Evolutionary conservation across 1,140 invertebrate species (phyloP).

Genomic region (Zaprionus kolodkinae): DNA sequence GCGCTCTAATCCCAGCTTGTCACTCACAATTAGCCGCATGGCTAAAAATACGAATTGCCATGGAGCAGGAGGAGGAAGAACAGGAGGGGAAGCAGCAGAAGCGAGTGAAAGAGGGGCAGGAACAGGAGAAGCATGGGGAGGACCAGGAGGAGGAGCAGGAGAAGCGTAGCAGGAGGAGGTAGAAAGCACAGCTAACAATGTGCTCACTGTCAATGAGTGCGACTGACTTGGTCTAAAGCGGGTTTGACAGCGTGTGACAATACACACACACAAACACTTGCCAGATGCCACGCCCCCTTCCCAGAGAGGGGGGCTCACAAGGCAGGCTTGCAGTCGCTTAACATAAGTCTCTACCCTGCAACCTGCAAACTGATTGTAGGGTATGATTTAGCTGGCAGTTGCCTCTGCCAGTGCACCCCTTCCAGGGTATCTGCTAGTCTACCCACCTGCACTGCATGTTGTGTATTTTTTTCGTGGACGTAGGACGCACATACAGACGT

Average conservation of each 20-base stretch:
- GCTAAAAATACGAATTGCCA: slow-evolving; percentile 69
- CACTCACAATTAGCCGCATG: slow-evolving; percentile 76
- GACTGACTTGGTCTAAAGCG: slow-evolving; percentile 63
- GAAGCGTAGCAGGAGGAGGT: too few species aligned
- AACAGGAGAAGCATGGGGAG: not conserved
- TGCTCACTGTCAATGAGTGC: slow-evolving; percentile 58
- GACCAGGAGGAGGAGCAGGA: not conserved
- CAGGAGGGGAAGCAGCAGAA: not conserved
- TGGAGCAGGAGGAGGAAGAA: not conserved
- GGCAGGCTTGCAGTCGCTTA: not conserved
- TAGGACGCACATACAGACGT: slow-evolving; percentile 48
- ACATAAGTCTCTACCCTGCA: not conserved
- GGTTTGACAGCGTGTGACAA: slow-evolving; percentile 78
- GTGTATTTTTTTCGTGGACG: not conserved
- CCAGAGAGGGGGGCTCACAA: too few species aligned
- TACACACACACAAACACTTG: slow-evolving; percentile 36
- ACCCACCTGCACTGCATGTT: not conserved
- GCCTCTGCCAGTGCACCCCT: too few species aligned
- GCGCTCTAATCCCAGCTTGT: slow-evolving; percentile 50
- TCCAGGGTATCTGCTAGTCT: not conserved
- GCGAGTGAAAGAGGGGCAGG: not conserved
- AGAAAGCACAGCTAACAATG: slow-evolving; percentile 19
- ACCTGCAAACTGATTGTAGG: not conserved
- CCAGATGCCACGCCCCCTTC: not conserved
- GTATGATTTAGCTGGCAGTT: not conserved